Evolutionary conservation across 2,888 invertebrate species (phyloP).

Genomic region (Baronia brevicornis): DNA sequence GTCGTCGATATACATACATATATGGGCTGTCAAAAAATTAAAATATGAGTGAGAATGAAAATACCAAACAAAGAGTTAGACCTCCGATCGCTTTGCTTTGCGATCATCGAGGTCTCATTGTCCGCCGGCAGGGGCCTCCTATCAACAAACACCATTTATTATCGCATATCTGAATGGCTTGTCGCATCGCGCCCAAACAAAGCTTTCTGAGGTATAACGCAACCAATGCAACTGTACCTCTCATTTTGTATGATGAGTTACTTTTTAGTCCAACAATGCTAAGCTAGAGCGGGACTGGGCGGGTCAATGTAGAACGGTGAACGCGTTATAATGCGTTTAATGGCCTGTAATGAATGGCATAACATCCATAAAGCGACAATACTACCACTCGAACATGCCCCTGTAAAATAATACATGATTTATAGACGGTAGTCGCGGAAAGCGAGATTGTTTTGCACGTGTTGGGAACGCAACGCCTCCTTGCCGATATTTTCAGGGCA

Average conservation of each 20-base stretch:
- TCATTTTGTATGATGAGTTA: conserved; percentile 34
- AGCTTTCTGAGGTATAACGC: conserved; percentile 56
- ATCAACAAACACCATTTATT: conserved; percentile 66
- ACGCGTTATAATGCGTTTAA: conserved; percentile 68
- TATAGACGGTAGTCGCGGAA: conserved; percentile 58
- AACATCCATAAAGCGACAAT: conserved; percentile 74
- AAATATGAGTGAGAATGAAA: conserved; percentile 10
- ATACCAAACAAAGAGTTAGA: too few relatives aligned
- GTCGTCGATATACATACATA: conserved; percentile 1
- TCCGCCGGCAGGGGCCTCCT: conserved; percentile 32
- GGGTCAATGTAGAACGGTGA: conserved; percentile 39
- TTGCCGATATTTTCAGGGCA: too few relatives aligned
- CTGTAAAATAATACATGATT: conserved; percentile 70
- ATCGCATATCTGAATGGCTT: conserved; percentile 65
- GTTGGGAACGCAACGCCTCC: conserved; percentile 47
- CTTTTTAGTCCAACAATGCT: conserved; percentile 19
- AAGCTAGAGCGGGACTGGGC: conserved; percentile 15
- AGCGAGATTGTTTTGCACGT: conserved; percentile 65
- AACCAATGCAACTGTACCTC: conserved; percentile 40
- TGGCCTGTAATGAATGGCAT: conserved; percentile 74
- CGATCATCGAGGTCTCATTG: conserved; percentile 20
- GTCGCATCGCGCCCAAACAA: conserved; percentile 70
- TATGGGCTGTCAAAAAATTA: conserved; percentile 9
- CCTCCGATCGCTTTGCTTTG: conserved; percentile 10
- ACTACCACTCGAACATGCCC: conserved; percentile 67